These are phyloP conservation scores for Mythimna lalbum DNA, from an alignment of 2,888 invertebrate species.

Conservation along the genomic window DNA sequence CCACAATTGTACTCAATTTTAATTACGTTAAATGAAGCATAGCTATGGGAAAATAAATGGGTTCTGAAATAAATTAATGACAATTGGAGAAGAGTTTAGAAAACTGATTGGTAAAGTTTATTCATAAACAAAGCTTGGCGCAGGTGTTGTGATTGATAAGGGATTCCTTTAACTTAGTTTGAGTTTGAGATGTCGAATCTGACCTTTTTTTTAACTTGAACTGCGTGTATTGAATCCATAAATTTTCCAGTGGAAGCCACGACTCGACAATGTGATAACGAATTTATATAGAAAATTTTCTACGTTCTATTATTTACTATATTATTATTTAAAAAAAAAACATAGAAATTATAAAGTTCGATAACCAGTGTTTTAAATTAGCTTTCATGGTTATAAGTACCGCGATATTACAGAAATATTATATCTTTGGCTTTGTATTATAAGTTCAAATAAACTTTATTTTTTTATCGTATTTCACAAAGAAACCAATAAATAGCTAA, in stretches of 20 bases:
- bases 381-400: too few species aligned
- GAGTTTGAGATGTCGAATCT: background rate
- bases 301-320: too few species aligned
- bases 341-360: too few species aligned
- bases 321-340: too few species aligned
- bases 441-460: too few species aligned
- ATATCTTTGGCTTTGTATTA: too few species aligned
- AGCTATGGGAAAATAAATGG: constrained; percentile 38
- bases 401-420: too few species aligned
- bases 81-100: constrained; percentile 24
- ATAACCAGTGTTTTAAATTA: too few species aligned
- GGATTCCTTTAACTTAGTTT: background rate
- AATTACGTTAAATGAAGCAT: constrained; percentile 54
- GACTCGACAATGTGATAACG: background rate
- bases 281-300: too few species aligned
- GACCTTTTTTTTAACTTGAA: background rate
- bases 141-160: constrained; percentile 41
- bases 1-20: constrained; percentile 54
- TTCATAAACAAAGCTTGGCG: constrained; percentile 29
- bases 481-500: too few species aligned
- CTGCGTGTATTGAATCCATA: background rate
- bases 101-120: constrained; percentile 45
- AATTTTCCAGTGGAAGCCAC: background rate
- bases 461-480: too few species aligned
- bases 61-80: constrained; percentile 36